Percentiles rank a stretch among this genome's conserved stretches.
These are phyloP conservation scores for Eustalomyia histrio DNA, from an alignment of 2,888 invertebrate species.

Conservation along the genomic window DNA sequence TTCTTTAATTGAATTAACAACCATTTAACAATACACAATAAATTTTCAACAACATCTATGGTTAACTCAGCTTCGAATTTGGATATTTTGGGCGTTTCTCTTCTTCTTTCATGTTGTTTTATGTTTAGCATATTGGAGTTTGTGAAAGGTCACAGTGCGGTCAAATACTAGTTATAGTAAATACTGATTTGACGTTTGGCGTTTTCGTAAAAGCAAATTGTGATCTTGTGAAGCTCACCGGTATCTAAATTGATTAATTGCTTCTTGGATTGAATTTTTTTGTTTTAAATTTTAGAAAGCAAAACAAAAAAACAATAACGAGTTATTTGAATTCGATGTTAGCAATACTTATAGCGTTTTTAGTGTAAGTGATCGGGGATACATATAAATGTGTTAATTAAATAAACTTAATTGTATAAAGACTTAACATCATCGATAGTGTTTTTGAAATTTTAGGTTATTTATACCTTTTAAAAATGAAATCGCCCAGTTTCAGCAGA, in stretches of 20 bases:
- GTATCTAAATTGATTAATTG: conserved; percentile 61
- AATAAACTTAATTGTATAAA: no score
- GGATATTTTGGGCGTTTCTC: conserved; percentile 20
- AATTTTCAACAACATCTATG: neutral
- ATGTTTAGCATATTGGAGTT: conserved; percentile 7
- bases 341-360: no score
- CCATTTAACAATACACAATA: neutral
- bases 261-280: conserved; percentile 18
- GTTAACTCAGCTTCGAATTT: neutral
- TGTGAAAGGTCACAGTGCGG: conserved; percentile 43
- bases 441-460: no score
- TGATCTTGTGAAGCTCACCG: conserved; percentile 49
- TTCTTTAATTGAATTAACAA: conserved; percentile 22
- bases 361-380: no score
- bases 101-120: neutral
- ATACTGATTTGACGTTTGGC: conserved; percentile 23
- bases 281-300: conserved; percentile 22
- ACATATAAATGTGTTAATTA: no score
- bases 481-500: no score
- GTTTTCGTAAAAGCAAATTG: conserved; percentile 45
- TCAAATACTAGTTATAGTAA: conserved; percentile 37
- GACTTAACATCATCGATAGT: no score
- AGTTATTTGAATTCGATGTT: no score
- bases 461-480: no score
- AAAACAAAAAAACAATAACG: conserved; percentile 29